Conservation (phyloP, 92 coral and sea anemone genomes). For the Hydrozoanthus gracilis region DNA sequence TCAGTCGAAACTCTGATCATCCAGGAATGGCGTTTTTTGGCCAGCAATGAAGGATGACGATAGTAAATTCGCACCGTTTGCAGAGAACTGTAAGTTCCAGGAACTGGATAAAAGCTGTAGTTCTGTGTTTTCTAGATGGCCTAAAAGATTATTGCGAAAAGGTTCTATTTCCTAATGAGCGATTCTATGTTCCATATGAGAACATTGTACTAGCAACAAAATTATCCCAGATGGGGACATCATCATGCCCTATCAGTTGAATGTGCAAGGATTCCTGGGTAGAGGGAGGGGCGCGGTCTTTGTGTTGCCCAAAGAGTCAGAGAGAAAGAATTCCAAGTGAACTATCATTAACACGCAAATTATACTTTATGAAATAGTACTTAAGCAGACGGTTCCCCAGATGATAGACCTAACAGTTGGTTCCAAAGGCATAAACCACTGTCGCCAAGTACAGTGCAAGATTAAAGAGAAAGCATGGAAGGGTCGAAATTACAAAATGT, state of each 20-base stretch:
- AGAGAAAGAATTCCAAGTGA: not conserved
- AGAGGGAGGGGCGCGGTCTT: not conserved
- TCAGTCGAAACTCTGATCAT: slow-evolving; percentile 20
- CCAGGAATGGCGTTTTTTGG: slow-evolving; percentile 30
- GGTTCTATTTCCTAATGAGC: slow-evolving; percentile 16
- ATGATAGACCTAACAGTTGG: slow-evolving; percentile 14
- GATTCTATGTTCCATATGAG: slow-evolving; percentile 1
- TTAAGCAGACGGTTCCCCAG: slow-evolving; percentile 19
- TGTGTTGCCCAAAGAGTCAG: slow-evolving; percentile 2
- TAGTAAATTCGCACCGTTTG: slow-evolving; percentile 16
- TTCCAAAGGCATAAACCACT: not conserved
- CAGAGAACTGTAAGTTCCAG: slow-evolving; percentile 18
- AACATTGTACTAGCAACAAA: slow-evolving; percentile 9
- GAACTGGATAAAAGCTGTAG: slow-evolving; percentile 19
- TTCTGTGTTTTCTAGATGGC: slow-evolving; percentile 17
- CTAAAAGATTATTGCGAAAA: slow-evolving; percentile 17
- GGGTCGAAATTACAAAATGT: not conserved
- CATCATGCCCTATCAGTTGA: not conserved
- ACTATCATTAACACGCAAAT: slow-evolving; percentile 26
- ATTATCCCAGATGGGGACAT: slow-evolving; percentile 22
- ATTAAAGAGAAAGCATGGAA: not conserved
- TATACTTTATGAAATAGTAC: not conserved
- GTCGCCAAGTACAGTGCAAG: not conserved
- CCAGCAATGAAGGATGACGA: slow-evolving; percentile 8
- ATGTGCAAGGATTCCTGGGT: not conserved